These are phyloP conservation scores for Eospalax fontanierii DNA, from an alignment of 2,797 vertebrate genomes.

Conservation along the genomic window DNA sequence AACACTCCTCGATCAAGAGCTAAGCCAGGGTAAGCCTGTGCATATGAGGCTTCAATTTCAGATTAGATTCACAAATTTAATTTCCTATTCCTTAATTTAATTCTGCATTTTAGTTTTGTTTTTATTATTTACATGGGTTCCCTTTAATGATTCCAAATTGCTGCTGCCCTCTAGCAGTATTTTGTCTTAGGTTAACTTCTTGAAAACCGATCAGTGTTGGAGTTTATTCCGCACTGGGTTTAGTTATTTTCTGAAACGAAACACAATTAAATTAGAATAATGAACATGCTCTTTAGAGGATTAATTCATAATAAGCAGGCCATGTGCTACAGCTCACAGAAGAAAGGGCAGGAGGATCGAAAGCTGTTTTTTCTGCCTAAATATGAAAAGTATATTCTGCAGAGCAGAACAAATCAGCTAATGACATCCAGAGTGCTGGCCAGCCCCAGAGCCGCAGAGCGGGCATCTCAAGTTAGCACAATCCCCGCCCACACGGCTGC, in stretches of 20 bases:
- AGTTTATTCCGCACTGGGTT: constrained; percentile 84
- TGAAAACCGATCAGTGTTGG: constrained; percentile 85
- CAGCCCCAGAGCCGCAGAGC: constrained; percentile 76
- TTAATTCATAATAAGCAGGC: constrained; percentile 83
- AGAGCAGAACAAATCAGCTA: constrained; percentile 83
- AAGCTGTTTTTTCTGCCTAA: constrained; percentile 82
- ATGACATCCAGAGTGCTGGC: constrained; percentile 80
- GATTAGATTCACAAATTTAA: constrained; percentile 88
- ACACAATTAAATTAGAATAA: constrained; percentile 85
- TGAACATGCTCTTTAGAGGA: constrained; percentile 83
- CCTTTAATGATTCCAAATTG: constrained; percentile 83
- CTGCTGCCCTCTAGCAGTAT: constrained; percentile 85
- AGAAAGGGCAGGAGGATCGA: constrained; percentile 76
- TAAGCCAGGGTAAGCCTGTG: constrained; percentile 77
- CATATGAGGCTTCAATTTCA: constrained; percentile 83
- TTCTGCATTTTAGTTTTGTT: constrained; percentile 87
- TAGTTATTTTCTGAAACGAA: constrained; percentile 85
- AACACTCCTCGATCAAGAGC: constrained; percentile 60
- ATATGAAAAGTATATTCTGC: constrained; percentile 83
- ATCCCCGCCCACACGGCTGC: constrained; percentile 5
- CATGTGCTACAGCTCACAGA: constrained; percentile 85
- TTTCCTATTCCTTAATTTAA: constrained; percentile 88
- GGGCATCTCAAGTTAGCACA: constrained; percentile 79
- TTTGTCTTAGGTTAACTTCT: constrained; percentile 84
- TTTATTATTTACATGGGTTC: constrained; percentile 85